Percentiles rank a stretch among this genome's conserved stretches.
Evolutionary conservation across 2,113 vertebrate genomes (phyloP).

Genomic region (Rhinoptilus africanus): DNA sequence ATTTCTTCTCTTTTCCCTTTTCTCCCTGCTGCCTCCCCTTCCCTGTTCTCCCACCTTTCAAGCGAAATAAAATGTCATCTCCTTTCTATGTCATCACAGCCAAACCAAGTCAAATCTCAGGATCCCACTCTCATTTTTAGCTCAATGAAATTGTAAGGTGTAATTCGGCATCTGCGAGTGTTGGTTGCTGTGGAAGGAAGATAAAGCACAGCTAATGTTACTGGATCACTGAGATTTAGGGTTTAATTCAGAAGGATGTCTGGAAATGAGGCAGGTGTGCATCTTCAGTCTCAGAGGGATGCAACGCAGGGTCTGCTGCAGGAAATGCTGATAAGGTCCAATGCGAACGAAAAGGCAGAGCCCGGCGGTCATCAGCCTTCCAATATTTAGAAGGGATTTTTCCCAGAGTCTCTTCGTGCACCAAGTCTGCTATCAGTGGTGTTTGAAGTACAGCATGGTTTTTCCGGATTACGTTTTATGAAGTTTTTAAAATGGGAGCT

Average conservation of each 20-base stretch:
- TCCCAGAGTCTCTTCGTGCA: fast-evolving
- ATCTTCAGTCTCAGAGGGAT: fast-evolving
- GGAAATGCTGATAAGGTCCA: background rate
- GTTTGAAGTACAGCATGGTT: background rate
- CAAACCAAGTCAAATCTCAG: background rate
- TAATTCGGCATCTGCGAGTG: background rate
- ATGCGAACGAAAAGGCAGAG: fast-evolving
- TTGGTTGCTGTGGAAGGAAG: background rate
- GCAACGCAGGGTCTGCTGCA: background rate
- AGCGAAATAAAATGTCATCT: background rate
- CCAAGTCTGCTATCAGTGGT: fast-evolving
- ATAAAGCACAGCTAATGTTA: background rate
- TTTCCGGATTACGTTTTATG: background rate
- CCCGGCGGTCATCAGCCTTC: background rate
- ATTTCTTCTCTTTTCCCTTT: background rate
- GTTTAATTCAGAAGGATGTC: background rate
- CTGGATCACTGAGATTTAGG: background rate
- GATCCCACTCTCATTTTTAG: background rate
- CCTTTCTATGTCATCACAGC: background rate
- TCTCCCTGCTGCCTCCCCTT: background rate
- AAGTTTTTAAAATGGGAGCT: background rate
- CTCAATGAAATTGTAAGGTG: background rate
- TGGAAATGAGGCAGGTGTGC: background rate
- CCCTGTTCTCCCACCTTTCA: background rate
- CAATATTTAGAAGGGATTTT: background rate